Conservation (phyloP, 2,113 vertebrate genomes). For the Eulemur macaco region DNA sequence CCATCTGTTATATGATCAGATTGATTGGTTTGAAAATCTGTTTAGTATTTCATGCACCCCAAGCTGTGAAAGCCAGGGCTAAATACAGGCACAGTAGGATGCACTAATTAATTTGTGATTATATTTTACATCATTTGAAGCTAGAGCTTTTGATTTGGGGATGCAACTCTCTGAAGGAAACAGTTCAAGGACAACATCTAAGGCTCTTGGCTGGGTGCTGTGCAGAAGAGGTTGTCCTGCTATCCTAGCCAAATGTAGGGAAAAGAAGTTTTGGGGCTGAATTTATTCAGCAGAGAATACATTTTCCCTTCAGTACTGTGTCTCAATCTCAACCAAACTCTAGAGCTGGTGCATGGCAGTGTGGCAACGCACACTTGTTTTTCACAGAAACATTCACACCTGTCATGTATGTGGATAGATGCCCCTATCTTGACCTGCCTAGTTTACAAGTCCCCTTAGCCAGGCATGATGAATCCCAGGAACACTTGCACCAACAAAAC, state of each 20-base stretch:
- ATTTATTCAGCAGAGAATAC: neutral
- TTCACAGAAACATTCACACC: neutral
- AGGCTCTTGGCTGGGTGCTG: neutral
- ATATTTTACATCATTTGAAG: constrained; percentile 10
- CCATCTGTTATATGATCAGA: constrained; percentile 61
- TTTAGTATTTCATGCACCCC: constrained; percentile 55
- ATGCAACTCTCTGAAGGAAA: neutral
- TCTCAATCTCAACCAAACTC: neutral
- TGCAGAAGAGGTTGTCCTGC: neutral
- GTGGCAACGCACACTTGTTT: neutral
- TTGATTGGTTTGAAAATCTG: constrained; percentile 66
- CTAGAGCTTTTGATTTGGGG: constrained; percentile 10
- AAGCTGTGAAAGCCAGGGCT: constrained; percentile 65
- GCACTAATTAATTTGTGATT: constrained; percentile 66
- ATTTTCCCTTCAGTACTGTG: neutral
- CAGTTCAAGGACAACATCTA: constrained; percentile 6
- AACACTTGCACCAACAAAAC: neutral
- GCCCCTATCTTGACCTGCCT: neutral
- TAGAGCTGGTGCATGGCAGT: neutral
- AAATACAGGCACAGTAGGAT: constrained; percentile 47
- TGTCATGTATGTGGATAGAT: neutral
- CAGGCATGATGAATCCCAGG: neutral
- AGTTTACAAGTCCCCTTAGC: neutral
- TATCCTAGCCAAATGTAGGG: neutral
- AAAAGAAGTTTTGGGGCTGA: neutral